Evolutionary conservation across 2,888 invertebrate genomes (phyloP).

Genomic region (Hipparchia sbordonii): DNA sequence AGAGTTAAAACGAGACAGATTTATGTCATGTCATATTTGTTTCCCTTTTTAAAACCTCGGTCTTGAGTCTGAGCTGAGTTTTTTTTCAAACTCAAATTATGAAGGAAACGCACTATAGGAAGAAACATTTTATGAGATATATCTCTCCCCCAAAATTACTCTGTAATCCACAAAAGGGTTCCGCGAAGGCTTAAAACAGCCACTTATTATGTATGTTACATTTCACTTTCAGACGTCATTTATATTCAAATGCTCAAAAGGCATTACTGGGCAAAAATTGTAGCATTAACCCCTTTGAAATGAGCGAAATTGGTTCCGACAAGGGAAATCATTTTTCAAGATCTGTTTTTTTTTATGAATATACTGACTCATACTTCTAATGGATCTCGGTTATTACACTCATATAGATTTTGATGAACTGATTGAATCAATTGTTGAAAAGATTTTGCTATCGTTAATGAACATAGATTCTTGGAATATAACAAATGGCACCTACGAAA

Average conservation of each 20-base stretch:
- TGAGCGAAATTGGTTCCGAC: slow-evolving; percentile 69
- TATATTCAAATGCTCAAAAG: slow-evolving; percentile 83
- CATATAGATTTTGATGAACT: neutral
- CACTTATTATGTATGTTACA: slow-evolving; percentile 84
- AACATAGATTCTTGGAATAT: neutral
- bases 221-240: slow-evolving; percentile 83
- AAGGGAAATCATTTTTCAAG: slow-evolving; percentile 61
- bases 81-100: neutral
- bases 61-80: too few relatives aligned
- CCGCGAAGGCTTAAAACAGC: slow-evolving; percentile 81
- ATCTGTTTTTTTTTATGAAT: slow-evolving; percentile 44
- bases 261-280: slow-evolving; percentile 82
- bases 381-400: slow-evolving; percentile 41
- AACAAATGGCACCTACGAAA: neutral
- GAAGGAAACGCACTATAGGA: neutral
- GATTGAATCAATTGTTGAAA: slow-evolving; percentile 1
- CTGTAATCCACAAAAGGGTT: slow-evolving; percentile 80
- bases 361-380: slow-evolving; percentile 32
- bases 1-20: too few relatives aligned
- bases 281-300: slow-evolving; percentile 78
- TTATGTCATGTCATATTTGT: too few relatives aligned
- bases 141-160: slow-evolving; percentile 43
- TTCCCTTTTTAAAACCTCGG: too few relatives aligned
- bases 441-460: neutral
- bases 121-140: slow-evolving; percentile 3